These are phyloP conservation scores for Limnephilus marmoratus DNA, from an alignment of 2,888 invertebrate genomes.

Conservation along the genomic window DNA sequence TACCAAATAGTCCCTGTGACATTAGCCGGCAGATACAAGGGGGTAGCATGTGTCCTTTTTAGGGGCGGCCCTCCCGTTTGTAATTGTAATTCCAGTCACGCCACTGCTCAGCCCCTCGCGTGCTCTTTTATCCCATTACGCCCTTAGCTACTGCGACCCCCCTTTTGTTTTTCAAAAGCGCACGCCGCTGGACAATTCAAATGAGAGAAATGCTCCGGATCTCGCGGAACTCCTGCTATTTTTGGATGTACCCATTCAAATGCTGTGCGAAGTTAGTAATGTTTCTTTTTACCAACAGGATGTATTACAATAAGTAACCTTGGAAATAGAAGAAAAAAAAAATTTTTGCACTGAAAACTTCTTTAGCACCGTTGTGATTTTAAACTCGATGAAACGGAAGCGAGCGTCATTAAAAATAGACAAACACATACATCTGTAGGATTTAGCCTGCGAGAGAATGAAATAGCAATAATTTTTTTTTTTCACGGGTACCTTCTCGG, in stretches of 20 bases:
- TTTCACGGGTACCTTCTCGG: too few species aligned
- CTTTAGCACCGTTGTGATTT: too few species aligned
- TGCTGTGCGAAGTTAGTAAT: not conserved
- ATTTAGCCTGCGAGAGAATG: too few species aligned
- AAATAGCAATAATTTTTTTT: too few species aligned
- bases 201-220: not conserved
- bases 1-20: not conserved
- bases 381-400: too few species aligned
- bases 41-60: slow-evolving; percentile 3
- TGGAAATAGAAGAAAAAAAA: too few species aligned
- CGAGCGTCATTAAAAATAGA: too few species aligned
- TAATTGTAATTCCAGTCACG: slow-evolving; percentile 44
- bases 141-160: not conserved
- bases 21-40: not conserved
- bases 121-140: slow-evolving; percentile 44
- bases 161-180: not conserved
- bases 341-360: too few species aligned
- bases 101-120: slow-evolving; percentile 17
- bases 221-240: not conserved
- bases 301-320: too few species aligned
- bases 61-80: slow-evolving; percentile 17
- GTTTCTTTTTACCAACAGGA: not conserved
- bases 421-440: too few species aligned
- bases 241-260: not conserved
- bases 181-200: not conserved